phyloP scores from a whole-genome alignment of 1,140 invertebrate species.

The Mylabris phalerata region DNA sequence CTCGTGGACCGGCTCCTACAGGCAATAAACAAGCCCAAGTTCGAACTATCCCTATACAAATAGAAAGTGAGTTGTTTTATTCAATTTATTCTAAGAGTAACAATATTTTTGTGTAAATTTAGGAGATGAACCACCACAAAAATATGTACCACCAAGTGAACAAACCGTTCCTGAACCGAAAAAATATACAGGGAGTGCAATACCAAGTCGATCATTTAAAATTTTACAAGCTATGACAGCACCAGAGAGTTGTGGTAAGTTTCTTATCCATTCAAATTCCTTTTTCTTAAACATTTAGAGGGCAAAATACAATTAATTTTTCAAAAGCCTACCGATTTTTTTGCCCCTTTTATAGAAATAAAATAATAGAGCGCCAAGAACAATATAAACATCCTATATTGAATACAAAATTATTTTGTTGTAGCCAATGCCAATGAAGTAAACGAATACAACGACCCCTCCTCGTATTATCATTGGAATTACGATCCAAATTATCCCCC shows the following conservation, averaged over 20 bases:
- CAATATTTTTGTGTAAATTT: slow-evolving; percentile 5
- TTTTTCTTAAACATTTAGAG: background rate
- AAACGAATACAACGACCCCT: slow-evolving; percentile 30
- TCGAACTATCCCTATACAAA: slow-evolving; percentile 36
- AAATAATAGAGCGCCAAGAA: background rate
- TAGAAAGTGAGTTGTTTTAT: slow-evolving; percentile 30
- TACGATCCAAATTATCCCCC: slow-evolving; percentile 37
- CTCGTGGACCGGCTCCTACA: slow-evolving; percentile 8
- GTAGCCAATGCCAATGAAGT: slow-evolving; percentile 37
- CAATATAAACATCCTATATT: background rate
- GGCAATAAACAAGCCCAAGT: slow-evolving; percentile 18
- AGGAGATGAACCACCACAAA: slow-evolving; percentile 43
- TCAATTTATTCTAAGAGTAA: background rate
- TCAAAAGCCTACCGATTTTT: slow-evolving; percentile 20
- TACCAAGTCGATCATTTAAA: slow-evolving; percentile 79
- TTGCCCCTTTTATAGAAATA: background rate
- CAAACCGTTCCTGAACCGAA: slow-evolving; percentile 62
- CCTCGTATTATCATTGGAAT: slow-evolving; percentile 34
- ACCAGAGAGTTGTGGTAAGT: slow-evolving; percentile 38
- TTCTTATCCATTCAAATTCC: background rate
- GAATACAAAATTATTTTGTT: slow-evolving; percentile 31
- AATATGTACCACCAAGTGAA: slow-evolving; percentile 58
- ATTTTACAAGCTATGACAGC: slow-evolving; percentile 78
- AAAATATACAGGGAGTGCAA: slow-evolving; percentile 75
- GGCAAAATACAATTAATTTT: slow-evolving; percentile 4